Base-by-base conservation (phyloP, 2,113 vertebrate genomes). In the Amphiprion percula region DNA sequence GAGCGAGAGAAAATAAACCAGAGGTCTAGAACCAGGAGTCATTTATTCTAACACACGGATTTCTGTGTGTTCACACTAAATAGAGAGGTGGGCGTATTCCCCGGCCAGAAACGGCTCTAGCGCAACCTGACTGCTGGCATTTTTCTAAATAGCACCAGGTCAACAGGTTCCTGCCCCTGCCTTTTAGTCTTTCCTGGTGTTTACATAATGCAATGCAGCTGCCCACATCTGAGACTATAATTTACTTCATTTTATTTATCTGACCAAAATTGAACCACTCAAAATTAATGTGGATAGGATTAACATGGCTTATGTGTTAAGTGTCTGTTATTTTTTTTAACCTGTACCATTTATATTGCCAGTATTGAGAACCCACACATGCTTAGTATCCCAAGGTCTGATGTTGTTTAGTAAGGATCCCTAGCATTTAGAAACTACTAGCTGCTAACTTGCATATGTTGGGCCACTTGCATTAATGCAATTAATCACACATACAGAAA, bases 121-220 rank as follows among this genome's bases (percentile, higher is more conserved):
- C 26, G 46, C n/a, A 77, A 47, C 62, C 56, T 46, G 59, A 69
- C 71, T 64, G 82, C 79, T 68, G 80, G 58, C 41, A 24, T 82
- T 80, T 83, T 79, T 83, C 82, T 69, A 81, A 91, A 82, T 68
- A 85, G 84, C 80, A 74, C 62, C 62, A 59, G 83, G 86, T 88
- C 87, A 75, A 46, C 83, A 82, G 69, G 72, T 85, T 83, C 62
- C 69, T 72, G 67, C 41, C 23, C 55, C 46, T 62, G 54, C 54
- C 54, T 83, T 84, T 77, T 64, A 71, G 62, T 85, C 44, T 28
- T 69, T 26, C 67, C 67, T 46, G 56, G 30, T 58, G 50, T 91
- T 88, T 83, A 86, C 72, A 80, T 86, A 82, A 88, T 74, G 75
- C 33, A 65, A 63, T 56, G 53, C 70, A 77, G 59, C 81, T 67